A percentile compares a stretch with the other conserved stretches of the same genome.
phyloP scores from a whole-genome alignment of 2,888 invertebrate genomes.

The Mesoligia furuncula region DNA sequence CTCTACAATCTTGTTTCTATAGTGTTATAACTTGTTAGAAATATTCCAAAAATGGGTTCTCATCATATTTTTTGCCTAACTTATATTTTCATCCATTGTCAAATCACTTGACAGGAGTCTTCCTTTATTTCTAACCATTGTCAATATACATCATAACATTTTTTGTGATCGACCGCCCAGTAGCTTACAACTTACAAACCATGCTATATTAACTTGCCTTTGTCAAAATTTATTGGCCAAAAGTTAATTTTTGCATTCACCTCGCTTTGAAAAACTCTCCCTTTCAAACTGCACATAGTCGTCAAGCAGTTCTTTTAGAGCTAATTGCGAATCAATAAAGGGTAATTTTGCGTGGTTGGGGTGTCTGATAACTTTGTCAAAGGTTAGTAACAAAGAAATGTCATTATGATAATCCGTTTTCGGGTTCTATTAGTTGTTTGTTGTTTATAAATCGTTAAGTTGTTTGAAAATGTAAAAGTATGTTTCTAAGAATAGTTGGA shows the following conservation, averaged over 20 bases:
- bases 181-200: conserved; percentile 74
- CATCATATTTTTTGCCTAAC: conserved; percentile 39
- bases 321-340: background rate
- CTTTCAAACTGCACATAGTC: conserved; percentile 8
- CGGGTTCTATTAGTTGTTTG: conserved; percentile 76
- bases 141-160: conserved; percentile 70
- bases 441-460: conserved; percentile 67
- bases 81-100: conserved; percentile 45
- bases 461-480: conserved; percentile 56
- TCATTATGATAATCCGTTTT: conserved; percentile 84
- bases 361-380: conserved; percentile 24
- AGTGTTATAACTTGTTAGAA: background rate
- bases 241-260: conserved; percentile 78
- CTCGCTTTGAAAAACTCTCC: conserved; percentile 40
- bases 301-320: background rate
- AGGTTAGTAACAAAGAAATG: conserved; percentile 78
- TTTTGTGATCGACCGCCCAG: conserved; percentile 82
- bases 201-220: conserved; percentile 76
- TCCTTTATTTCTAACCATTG: conserved; percentile 47
- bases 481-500: conserved; percentile 53
- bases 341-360: conserved; percentile 4
- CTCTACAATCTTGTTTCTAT: background rate
- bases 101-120: conserved; percentile 52
- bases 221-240: conserved; percentile 83
- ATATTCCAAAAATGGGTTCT: conserved; percentile 3